Conservation (phyloP, 2,888 invertebrate species). For the Cylindroiulus punctatus region DNA sequence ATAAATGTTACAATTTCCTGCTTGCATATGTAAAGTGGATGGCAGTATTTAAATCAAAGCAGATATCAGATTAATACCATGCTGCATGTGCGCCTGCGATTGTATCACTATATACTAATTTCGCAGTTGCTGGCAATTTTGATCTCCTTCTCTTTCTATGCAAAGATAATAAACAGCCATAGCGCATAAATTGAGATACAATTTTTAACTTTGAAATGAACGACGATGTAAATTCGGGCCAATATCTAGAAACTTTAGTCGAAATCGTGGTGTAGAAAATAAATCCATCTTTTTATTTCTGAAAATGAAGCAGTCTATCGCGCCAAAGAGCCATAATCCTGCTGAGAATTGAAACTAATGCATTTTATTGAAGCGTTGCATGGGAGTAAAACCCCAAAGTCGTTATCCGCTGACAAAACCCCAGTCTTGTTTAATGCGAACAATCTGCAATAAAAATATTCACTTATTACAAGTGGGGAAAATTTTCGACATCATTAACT, state of each 20-base stretch:
- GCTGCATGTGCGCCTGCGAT: conserved; percentile 28
- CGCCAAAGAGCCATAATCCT: conserved; percentile 20
- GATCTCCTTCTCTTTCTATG: conserved; percentile 40
- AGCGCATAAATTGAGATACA: conserved; percentile 40
- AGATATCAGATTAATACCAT: conserved; percentile 56
- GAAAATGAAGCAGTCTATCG: conserved; percentile 43
- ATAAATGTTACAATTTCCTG: conserved; percentile 59
- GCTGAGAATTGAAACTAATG: conserved; percentile 47
- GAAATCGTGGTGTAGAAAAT: conserved; percentile 42
- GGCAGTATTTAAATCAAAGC: conserved; percentile 58
- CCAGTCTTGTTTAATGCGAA: conserved; percentile 21
- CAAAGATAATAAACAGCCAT: conserved; percentile 47
- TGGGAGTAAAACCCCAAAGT: conserved; percentile 16
- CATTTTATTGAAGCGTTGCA: conserved; percentile 47
- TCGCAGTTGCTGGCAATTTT: conserved; percentile 47
- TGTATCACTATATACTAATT: conserved; percentile 41
- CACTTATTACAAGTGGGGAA: conserved; percentile 47
- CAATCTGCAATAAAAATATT: conserved; percentile 47
- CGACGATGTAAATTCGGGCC: conserved; percentile 38
- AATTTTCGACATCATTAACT: conserved; percentile 52
- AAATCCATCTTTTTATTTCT: conserved; percentile 45
- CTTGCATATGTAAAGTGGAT: conserved; percentile 59
- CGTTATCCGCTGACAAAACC: conserved; percentile 43
- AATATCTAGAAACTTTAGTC: conserved; percentile 7
- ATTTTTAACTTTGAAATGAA: conserved; percentile 41